Evolutionary conservation across 2,888 invertebrate species (phyloP).

Genomic region (Parnassius glacialis): DNA sequence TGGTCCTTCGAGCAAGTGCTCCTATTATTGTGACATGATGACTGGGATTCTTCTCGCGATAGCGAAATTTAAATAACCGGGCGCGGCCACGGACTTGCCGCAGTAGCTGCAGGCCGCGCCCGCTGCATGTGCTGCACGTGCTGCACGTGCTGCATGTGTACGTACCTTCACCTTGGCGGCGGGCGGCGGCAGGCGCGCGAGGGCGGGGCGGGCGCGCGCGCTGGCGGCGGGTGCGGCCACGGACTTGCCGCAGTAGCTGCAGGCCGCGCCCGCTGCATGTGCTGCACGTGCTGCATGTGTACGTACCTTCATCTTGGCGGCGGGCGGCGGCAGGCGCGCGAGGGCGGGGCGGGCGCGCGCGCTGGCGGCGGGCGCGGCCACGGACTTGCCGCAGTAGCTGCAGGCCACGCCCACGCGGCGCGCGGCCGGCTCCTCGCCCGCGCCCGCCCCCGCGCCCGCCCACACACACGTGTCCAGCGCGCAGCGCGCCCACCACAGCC

Average conservation of each 20-base stretch:
- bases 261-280: background rate
- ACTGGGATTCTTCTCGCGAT: too few relatives aligned
- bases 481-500: slow-evolving; percentile 93
- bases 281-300: background rate
- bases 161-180: slow-evolving; percentile 50
- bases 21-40: too few relatives aligned
- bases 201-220: slow-evolving; percentile 78
- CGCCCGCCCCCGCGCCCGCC: slow-evolving; percentile 81
- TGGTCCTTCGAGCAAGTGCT: too few relatives aligned
- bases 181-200: slow-evolving; percentile 83
- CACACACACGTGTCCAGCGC: slow-evolving; percentile 92
- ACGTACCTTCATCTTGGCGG: slow-evolving; percentile 86
- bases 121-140: background rate
- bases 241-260: slow-evolving; percentile 88
- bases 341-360: slow-evolving; percentile 80
- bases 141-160: too few relatives aligned
- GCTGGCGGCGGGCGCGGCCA: slow-evolving; percentile 89
- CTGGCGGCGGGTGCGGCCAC: slow-evolving; percentile 85
- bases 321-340: slow-evolving; percentile 83
- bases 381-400: slow-evolving; percentile 96
- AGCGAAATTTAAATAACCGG: too few relatives aligned
- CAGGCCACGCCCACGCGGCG: slow-evolving; percentile 85
- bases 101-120: slow-evolving; percentile 18
- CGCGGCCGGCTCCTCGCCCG: slow-evolving; percentile 74
- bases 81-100: too few relatives aligned